phyloP scores from a whole-genome alignment of 2,797 vertebrate species.

The Avahi laniger region DNA sequence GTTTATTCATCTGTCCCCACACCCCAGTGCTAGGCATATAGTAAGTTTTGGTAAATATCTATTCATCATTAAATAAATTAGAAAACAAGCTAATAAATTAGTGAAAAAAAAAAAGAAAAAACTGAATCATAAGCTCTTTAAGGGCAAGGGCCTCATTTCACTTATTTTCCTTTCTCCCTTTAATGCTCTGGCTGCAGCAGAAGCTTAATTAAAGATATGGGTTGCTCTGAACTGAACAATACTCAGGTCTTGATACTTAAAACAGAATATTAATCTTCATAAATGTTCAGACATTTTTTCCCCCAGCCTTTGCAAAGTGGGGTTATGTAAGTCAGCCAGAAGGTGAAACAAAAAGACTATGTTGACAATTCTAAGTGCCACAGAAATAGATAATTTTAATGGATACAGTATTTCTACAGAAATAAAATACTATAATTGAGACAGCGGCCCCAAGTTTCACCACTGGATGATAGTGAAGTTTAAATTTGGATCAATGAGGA shows the following conservation, averaged over 20 bases:
- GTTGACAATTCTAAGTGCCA: slow-evolving; percentile 64
- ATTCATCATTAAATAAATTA: background rate
- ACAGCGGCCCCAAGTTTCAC: slow-evolving; percentile 47
- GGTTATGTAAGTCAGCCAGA: slow-evolving; percentile 57
- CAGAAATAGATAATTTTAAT: slow-evolving; percentile 70
- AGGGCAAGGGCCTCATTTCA: background rate
- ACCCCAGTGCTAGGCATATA: background rate
- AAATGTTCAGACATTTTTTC: background rate
- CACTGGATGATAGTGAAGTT: slow-evolving; percentile 35
- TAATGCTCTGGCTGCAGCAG: background rate
- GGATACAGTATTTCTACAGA: slow-evolving; percentile 63
- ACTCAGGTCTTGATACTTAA: slow-evolving; percentile 15
- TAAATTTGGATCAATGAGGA: slow-evolving; percentile 64
- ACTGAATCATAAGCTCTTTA: background rate
- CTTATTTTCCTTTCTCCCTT: background rate
- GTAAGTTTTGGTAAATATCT: background rate
- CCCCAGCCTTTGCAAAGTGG: background rate
- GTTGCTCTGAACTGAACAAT: background rate
- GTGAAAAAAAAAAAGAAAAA: background rate
- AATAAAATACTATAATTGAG: slow-evolving; percentile 68
- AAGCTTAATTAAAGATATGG: background rate
- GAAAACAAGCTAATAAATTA: background rate
- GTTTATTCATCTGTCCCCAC: background rate
- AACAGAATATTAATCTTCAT: slow-evolving; percentile 61
- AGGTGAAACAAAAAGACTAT: slow-evolving; percentile 61